A percentile compares a stretch with the other conserved stretches of the same genome.
Evolutionary conservation across 2,797 vertebrate genomes (phyloP).

Genomic region (Bufotes viridis): DNA sequence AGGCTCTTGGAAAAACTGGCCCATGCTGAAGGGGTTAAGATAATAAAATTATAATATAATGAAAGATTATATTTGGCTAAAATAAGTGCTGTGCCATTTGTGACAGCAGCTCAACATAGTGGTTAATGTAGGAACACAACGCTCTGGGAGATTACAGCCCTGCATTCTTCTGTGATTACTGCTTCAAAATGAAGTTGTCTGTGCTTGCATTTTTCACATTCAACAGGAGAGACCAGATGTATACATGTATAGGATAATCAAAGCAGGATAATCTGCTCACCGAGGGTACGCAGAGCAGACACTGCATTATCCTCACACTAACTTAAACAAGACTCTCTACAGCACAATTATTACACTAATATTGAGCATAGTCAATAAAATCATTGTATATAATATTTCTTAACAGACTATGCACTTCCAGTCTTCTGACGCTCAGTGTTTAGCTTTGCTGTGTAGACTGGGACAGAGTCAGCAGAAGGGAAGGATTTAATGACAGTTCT

Average conservation of each 20-base stretch:
- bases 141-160: constrained; percentile 24
- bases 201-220: constrained; percentile 37
- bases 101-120: not conserved
- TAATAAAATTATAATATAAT: not conserved
- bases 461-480: not conserved
- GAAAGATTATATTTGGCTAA: not conserved
- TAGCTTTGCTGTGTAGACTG: constrained; percentile 13
- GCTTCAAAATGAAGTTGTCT: constrained; percentile 37
- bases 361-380: not conserved
- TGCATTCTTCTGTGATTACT: constrained; percentile 33
- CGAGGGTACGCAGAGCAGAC: not conserved
- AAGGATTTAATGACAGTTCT: not conserved
- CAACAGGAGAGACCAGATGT: constrained; percentile 29
- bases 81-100: constrained; percentile 12
- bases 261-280: constrained; percentile 32
- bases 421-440: not conserved
- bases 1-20: too few species aligned
- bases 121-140: not conserved
- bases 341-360: not conserved
- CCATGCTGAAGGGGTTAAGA: too few species aligned
- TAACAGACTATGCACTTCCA: not conserved
- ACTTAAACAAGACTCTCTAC: not conserved
- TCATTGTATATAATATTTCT: not conserved
- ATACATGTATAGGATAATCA: constrained; percentile 36
- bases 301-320: constrained; percentile 6